Evolutionary conservation across 2,113 vertebrate genomes (phyloP).

Genomic region (Aptenodytes forsteri): DNA sequence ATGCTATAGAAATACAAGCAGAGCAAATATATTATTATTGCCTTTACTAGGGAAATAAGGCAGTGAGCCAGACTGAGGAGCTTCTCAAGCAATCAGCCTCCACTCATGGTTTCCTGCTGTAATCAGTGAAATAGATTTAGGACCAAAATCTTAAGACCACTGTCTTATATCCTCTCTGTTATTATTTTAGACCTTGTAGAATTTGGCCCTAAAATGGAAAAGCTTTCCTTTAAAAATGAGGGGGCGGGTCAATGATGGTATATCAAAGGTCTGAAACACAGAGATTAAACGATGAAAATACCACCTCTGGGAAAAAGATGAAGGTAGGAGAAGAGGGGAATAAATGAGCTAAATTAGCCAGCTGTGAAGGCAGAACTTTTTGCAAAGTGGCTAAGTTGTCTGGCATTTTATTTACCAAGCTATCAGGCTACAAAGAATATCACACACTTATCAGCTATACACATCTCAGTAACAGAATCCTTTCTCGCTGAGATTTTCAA

Average conservation of each 20-base stretch:
- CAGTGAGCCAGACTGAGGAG: neutral
- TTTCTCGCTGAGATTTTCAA: neutral
- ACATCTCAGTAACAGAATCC: neutral
- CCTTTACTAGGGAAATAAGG: neutral
- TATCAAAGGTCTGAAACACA: neutral
- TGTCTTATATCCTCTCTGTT: neutral
- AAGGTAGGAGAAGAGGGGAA: neutral
- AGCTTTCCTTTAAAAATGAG: neutral
- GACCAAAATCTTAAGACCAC: neutral
- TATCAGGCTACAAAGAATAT: neutral
- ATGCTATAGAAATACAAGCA: neutral
- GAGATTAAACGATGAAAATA: neutral
- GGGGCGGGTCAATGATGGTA: neutral
- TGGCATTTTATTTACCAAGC: neutral
- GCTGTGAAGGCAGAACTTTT: neutral
- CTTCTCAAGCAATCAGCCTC: neutral
- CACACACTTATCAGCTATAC: neutral
- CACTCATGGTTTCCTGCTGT: neutral
- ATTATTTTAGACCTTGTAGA: neutral
- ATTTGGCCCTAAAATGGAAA: neutral
- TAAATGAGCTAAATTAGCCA: neutral
- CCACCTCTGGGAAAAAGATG: neutral
- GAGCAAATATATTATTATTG: neutral
- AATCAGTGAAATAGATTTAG: neutral
- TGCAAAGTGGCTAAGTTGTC: neutral